Base-by-base conservation (phyloP, 2,797 vertebrate species). In the Uromys caudimaculatus region DNA sequence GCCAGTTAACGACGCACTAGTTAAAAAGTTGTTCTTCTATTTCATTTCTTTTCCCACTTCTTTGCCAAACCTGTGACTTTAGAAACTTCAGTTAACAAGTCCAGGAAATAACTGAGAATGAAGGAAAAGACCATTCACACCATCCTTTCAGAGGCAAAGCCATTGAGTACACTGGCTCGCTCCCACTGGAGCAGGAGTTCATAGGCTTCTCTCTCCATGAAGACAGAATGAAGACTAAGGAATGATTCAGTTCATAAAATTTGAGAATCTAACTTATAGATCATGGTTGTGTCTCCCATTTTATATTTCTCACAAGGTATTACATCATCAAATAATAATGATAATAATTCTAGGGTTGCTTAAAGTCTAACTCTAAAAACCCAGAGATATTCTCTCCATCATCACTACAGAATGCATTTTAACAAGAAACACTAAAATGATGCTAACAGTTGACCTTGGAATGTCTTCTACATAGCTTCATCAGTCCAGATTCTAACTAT, bases 321-420 rank as follows among this genome's bases (percentile, higher is more conserved):
- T 90, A 12, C 52, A 62, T 54, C 79, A 41, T 44, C 50, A n/a
- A 58, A 54, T 4, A 91, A 73, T 71, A 62, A 87, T 84, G 75
- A 87, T 58, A 69, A 96, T 94, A 64, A 71, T 58, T 1, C 5
- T 77, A 12, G 12, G 19, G 8, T 24, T 91, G 10, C 67, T 64
- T 94, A 56, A 69, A 90, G 69, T 50, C 47, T 92, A n/a, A 96
- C 81, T 47, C n/a, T 32, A 56, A 32, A 94, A 14, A 2, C 16
- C 19, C 10, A 35, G 17, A 16, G 92, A 71, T 79, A 75, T 3
- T 23, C 67, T 69, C 79, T 35, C 14, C 24, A 47, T 41, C 6
- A n/a, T 41, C 3, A 41, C 67, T 21, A 47, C 6, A 27, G 10
- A 88, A 56, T 38, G 6, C 17, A 88, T 52, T 81, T 83, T n/a